Evolutionary conservation across 2,113 vertebrate species (phyloP).

Genomic region (Corythornis cristatus): DNA sequence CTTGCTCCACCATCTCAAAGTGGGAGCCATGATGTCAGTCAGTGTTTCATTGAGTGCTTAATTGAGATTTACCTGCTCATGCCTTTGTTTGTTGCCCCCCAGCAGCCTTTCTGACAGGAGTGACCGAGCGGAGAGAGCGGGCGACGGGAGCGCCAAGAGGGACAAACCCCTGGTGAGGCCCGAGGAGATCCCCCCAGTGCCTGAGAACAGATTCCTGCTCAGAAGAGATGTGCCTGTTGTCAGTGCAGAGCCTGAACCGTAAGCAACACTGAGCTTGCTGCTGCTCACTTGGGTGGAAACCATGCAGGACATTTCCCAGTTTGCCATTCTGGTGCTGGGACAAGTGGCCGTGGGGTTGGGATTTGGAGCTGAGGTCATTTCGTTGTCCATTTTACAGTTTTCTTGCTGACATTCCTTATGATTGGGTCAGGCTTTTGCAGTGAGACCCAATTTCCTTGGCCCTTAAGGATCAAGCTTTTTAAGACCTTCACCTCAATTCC

Average conservation of each 20-base stretch:
- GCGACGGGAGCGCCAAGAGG: conserved; percentile 82
- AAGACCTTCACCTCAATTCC: background rate
- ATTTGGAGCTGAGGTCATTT: background rate
- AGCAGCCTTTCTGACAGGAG: conserved; percentile 78
- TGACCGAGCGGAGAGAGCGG: conserved; percentile 73
- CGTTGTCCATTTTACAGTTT: background rate
- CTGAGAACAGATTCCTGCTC: conserved; percentile 95
- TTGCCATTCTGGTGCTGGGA: fast-evolving
- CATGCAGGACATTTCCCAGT: background rate
- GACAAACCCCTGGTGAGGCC: conserved; percentile 93
- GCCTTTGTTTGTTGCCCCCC: background rate
- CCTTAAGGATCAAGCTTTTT: background rate
- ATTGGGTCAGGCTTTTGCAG: background rate
- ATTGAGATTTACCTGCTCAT: no score
- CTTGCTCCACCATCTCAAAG: background rate
- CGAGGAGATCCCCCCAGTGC: conserved; percentile 97
- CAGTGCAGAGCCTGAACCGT: conserved; percentile 84
- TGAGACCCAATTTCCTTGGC: background rate
- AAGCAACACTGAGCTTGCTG: conserved; percentile 41
- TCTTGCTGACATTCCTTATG: background rate
- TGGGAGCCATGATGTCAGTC: no score
- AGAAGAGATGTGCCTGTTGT: conserved; percentile 86
- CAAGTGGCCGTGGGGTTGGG: background rate
- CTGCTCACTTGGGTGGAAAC: background rate
- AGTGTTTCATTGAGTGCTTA: no score